Conservation (phyloP, 2,113 vertebrate genomes). For the Muntiacus muntjak region DNA sequence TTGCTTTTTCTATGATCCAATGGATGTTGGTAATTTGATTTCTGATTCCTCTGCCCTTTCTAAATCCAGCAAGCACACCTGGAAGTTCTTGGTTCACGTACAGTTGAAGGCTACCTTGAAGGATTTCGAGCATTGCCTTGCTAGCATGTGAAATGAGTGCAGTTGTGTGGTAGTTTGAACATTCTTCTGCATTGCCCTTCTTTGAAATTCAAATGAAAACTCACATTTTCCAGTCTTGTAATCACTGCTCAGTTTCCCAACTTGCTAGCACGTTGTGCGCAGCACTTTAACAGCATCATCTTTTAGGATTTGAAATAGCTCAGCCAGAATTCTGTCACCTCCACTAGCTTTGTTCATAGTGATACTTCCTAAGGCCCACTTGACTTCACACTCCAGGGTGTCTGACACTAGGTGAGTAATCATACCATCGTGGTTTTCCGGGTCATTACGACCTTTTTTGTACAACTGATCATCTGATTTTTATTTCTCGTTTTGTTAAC, state of each 20-base stretch:
- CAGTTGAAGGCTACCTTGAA: background rate
- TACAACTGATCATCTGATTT: background rate
- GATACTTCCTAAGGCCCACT: background rate
- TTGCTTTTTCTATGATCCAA: background rate
- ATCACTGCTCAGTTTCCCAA: background rate
- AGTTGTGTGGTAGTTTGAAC: background rate
- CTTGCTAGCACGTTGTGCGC: background rate
- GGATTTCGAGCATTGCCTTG: background rate
- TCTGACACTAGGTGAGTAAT: background rate
- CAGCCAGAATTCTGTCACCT: background rate
- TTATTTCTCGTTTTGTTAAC: background rate
- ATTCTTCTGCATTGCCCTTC: background rate
- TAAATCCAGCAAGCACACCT: background rate
- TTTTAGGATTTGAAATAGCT: background rate
- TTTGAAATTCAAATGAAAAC: background rate
- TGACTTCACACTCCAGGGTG: background rate
- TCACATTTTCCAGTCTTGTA: background rate
- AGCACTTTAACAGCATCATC: background rate
- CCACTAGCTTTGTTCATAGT: background rate
- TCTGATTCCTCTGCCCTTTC: background rate
- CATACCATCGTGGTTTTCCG: rapidly evolving
- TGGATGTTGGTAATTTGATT: background rate
- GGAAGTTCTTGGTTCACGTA: background rate
- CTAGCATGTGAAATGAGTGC: background rate
- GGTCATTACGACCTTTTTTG: background rate